Evolutionary conservation across 35 echinoderm and acorn worm species (phyloP).

Genomic region (Apostichopus parvimensis): DNA sequence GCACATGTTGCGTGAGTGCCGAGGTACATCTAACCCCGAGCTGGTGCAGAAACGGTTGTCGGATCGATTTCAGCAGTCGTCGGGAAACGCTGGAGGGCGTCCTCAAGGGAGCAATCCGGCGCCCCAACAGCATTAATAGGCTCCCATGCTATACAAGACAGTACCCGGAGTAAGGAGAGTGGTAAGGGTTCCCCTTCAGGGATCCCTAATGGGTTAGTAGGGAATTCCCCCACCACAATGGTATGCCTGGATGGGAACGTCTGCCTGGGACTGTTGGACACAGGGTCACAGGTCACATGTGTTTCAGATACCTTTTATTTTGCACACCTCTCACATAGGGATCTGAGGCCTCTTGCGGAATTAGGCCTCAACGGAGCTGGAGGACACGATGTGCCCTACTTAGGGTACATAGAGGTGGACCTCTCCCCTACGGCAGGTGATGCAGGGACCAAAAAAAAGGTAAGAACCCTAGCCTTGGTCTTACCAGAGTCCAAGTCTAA

Average conservation of each 20-base stretch:
- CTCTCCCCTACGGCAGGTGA: constrained; percentile 17
- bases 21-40: not conserved
- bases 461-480: constrained; percentile 46
- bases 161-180: not conserved
- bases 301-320: constrained; percentile 1
- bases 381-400: constrained; percentile 61
- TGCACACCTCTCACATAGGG: constrained; percentile 1
- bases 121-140: constrained; percentile 37
- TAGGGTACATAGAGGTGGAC: constrained; percentile 41
- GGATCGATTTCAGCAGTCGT: constrained; percentile 24
- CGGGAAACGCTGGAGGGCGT: constrained; percentile 51
- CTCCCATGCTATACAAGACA: not conserved
- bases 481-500: not conserved
- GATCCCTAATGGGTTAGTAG: no score
- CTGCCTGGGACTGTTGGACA: constrained; percentile 40
- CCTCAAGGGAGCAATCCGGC: constrained; percentile 40
- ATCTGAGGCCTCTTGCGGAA: constrained; percentile 20
- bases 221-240: not conserved
- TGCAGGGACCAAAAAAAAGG: constrained; percentile 5
- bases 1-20: constrained; percentile 22
- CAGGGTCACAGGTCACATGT: constrained; percentile 70
- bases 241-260: not conserved
- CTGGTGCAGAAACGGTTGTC: constrained; percentile 3
- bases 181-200: no score
- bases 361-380: constrained; percentile 57